Evolutionary conservation across 2,113 vertebrate species (phyloP).

Genomic region (Craseonycteris thonglongyai): DNA sequence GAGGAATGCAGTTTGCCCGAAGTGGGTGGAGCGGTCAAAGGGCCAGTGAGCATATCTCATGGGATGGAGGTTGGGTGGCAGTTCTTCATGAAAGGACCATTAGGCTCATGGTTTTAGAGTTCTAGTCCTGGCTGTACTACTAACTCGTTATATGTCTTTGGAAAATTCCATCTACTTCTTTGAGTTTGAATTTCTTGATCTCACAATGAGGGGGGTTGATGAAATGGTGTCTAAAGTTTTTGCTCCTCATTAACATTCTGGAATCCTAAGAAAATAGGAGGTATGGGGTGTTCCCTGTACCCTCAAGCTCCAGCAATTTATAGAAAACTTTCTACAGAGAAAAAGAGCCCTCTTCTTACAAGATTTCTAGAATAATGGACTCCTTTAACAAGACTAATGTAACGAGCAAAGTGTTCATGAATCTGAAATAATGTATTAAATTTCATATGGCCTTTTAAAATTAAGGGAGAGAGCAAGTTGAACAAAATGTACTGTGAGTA

Average conservation of each 20-base stretch:
- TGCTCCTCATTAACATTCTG: not conserved
- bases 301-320: not conserved
- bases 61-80: too few species aligned
- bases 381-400: conserved; percentile 63
- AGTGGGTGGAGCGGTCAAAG: not conserved
- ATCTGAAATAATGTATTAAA: conserved; percentile 67
- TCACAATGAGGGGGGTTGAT: not conserved
- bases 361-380: conserved; percentile 51
- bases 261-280: conserved; percentile 13
- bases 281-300: not conserved
- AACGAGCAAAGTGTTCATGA: conserved; percentile 66
- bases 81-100: too few species aligned
- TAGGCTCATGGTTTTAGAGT: not conserved
- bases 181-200: not conserved
- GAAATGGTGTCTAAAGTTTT: not conserved
- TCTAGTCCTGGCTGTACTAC: not conserved
- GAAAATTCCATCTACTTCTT: not conserved
- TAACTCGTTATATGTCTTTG: not conserved
- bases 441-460: conserved; percentile 71
- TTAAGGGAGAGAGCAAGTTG: conserved; percentile 30
- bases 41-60: not conserved
- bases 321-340: not conserved
- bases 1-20: not conserved
- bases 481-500: conserved; percentile 45
- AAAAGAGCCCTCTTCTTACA: conserved; percentile 34